Base-by-base conservation (phyloP, 2,113 vertebrate species). In the Solenodon paradoxus region DNA sequence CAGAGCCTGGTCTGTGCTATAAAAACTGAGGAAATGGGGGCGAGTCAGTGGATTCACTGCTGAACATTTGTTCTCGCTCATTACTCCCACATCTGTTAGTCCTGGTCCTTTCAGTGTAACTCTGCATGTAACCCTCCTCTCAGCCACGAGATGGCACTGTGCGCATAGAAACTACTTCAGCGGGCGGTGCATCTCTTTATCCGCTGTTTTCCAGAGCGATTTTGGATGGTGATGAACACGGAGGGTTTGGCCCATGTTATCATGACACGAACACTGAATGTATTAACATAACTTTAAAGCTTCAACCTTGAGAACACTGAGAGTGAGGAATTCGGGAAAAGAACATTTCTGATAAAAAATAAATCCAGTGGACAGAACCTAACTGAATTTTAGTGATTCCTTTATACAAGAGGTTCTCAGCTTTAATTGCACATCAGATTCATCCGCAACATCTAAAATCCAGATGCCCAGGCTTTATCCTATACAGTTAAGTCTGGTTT, bases 31-130 rank as follows among this genome's bases (percentile, higher is more conserved):
- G 92, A 84, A 93, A 49, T 19, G 6, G 71, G 87, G 81, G 77
- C 6, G 7, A 95, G 16, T 84, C 90, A 63, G 32, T 2, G 15
- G 59, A 57, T 87, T 88, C 59, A 92, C 45, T 68, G 81, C 55
- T 40, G 71, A 63, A 92, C 81, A 95, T 88, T 61, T 40, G 88
- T 97, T 97, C 92, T 72, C 63, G 84, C 53, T 94, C 88, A 78
- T 96, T 94, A 96, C 79, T 26, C 77, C 24, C 80, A 72, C 95
- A 95, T 94, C 96, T 95, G 94, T 71, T 75, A 28, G 24, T 11
- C 42, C 68, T 40, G 38, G 57, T 53, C 79, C n/a, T 81, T 20
- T 12, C 38, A 71, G 66, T 11, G 0, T 1, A 19, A 30, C 19
- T 1, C 45, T 63, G 35, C 24, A 6, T 89, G 89, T 40, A 88